These are phyloP conservation scores for Acanthurus tractus DNA, from an alignment of 2,797 vertebrate genomes.

Conservation along the genomic window DNA sequence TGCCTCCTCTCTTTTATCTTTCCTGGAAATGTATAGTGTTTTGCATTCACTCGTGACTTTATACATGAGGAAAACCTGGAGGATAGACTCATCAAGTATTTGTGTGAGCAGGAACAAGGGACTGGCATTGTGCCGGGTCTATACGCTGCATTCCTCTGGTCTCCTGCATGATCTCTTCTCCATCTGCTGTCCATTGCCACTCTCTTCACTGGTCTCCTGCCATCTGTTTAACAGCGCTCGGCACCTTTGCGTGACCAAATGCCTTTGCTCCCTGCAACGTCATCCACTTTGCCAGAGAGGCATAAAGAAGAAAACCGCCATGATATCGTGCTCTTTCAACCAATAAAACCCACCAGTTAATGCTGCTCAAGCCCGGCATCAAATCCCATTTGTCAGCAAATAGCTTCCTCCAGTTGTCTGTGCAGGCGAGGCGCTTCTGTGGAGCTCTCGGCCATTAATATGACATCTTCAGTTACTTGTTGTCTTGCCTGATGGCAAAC, in stretches of 20 bases:
- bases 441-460: conserved; percentile 68
- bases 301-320: conserved; percentile 75
- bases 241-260: conserved; percentile 82
- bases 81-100: conserved; percentile 25
- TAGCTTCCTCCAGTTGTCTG: conserved; percentile 77
- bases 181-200: conserved; percentile 84
- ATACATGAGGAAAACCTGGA: conserved; percentile 20
- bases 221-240: conserved; percentile 82
- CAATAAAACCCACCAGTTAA: conserved; percentile 85
- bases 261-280: conserved; percentile 72
- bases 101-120: conserved; percentile 38
- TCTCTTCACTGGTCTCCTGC: conserved; percentile 79
- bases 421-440: conserved; percentile 74
- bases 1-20: not conserved
- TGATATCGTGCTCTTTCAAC: conserved; percentile 81
- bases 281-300: conserved; percentile 77
- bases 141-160: conserved; percentile 63
- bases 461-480: conserved; percentile 72
- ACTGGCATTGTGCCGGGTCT: conserved; percentile 49
- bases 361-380: conserved; percentile 77
- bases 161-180: conserved; percentile 77
- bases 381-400: conserved; percentile 85
- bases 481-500: conserved; percentile 65
- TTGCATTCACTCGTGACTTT: conserved; percentile 7
- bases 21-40: conserved; percentile 5